Conservation (phyloP, 2,888 invertebrate genomes). For the Himalopsyche tibetana region DNA sequence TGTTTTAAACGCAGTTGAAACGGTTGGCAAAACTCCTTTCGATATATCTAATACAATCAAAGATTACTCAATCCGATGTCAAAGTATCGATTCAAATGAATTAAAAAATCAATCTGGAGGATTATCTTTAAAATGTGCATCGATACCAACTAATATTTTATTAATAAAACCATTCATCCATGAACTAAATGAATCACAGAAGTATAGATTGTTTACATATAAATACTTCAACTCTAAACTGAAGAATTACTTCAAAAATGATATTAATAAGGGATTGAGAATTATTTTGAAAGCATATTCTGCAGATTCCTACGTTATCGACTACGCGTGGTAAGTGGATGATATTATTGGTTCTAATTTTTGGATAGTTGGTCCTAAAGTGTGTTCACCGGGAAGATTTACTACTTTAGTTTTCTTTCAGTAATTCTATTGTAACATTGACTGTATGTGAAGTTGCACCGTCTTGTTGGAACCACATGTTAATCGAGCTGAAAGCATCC, state of each 20-base stretch:
- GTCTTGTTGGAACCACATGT: no score
- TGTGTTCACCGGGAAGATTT: no score
- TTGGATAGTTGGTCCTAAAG: no score
- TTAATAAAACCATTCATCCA: constrained; percentile 60
- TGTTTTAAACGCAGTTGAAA: constrained; percentile 7
- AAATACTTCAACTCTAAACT: constrained; percentile 55
- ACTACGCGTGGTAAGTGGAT: constrained; percentile 81
- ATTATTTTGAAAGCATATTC: constrained; percentile 74
- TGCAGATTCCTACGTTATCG: constrained; percentile 80
- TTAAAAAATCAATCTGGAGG: background rate
- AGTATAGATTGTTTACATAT: constrained; percentile 54
- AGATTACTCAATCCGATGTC: background rate
- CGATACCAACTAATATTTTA: constrained; percentile 28
- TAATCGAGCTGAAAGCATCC: no score
- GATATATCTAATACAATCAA: background rate
- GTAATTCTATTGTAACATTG: no score
- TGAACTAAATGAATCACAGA: constrained; percentile 51
- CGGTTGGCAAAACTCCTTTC: background rate
- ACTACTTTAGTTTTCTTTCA: no score
- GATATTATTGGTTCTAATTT: background rate
- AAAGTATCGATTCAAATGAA: background rate
- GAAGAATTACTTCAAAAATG: background rate
- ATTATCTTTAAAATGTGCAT: background rate
- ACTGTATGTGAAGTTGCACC: no score
- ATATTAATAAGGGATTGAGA: constrained; percentile 30